Conservation (phyloP, 2,888 invertebrate genomes). For the Andrena bucephala region DNA sequence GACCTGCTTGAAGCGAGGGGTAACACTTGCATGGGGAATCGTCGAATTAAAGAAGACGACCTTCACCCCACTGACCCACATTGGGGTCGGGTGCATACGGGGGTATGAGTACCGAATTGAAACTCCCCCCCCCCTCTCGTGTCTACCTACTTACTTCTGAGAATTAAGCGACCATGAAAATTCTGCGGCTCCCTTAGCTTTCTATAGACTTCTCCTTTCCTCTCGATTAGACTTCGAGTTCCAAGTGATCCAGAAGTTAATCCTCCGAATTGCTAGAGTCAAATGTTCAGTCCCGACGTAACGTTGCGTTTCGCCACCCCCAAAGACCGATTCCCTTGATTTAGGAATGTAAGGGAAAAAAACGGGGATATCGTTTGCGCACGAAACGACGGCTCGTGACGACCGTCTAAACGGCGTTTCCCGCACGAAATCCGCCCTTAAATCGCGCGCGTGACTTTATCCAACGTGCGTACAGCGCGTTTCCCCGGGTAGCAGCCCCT, state of each 20-base stretch:
- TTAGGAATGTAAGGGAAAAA: slow-evolving; percentile 17
- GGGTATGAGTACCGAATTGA: neutral
- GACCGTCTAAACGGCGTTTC: slow-evolving; percentile 44
- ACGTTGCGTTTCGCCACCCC: neutral
- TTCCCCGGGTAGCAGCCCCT: slow-evolving; percentile 28
- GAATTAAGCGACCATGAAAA: neutral
- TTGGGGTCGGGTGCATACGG: slow-evolving; percentile 72
- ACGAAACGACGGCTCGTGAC: slow-evolving; percentile 43
- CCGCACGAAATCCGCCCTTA: slow-evolving; percentile 64
- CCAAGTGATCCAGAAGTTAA: neutral
- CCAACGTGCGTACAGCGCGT: slow-evolving; percentile 41
- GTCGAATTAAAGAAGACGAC: slow-evolving; percentile 79
- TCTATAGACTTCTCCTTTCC: too few relatives aligned
- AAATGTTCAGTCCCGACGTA: neutral
- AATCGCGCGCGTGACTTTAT: slow-evolving; percentile 67
- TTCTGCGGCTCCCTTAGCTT: too few relatives aligned
- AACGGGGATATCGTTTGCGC: neutral
- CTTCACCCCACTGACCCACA: slow-evolving; percentile 79
- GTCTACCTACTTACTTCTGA: neutral
- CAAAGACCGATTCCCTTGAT: neutral
- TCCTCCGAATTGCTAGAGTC: neutral
- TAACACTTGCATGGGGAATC: slow-evolving; percentile 87
- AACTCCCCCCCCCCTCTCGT: neutral
- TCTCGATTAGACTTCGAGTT: neutral
- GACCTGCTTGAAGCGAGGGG: slow-evolving; percentile 38